phyloP scores from a whole-genome alignment of 2,888 invertebrate genomes.

The Tenthredo amoena region DNA sequence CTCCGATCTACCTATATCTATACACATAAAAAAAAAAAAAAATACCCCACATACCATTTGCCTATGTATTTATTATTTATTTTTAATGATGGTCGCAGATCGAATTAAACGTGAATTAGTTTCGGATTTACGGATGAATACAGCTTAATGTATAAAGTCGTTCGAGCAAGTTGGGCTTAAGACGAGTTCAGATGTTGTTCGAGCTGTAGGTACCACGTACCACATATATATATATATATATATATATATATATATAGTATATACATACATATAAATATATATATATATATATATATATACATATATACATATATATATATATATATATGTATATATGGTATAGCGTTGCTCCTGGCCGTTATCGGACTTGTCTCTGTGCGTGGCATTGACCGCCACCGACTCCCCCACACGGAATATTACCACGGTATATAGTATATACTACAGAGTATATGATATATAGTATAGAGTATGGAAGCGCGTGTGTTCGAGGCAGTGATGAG shows the following conservation, averaged over 20 bases:
- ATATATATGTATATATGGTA: background rate
- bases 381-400: constrained; percentile 78
- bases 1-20: background rate
- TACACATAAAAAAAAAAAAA: background rate
- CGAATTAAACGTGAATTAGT: constrained; percentile 9
- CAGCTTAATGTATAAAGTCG: constrained; percentile 36
- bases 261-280: background rate
- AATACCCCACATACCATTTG: too few relatives aligned
- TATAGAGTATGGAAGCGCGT: background rate
- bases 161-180: constrained; percentile 19
- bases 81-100: background rate
- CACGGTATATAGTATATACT: constrained; percentile 56
- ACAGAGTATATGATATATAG: background rate
- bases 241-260: too few relatives aligned
- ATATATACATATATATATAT: background rate
- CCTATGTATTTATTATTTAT: background rate
- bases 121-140: background rate
- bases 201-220: constrained; percentile 10
- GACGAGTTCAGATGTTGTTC: constrained; percentile 47
- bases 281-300: background rate
- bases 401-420: constrained; percentile 72
- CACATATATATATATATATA: background rate
- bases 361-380: constrained; percentile 59
- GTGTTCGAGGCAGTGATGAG: constrained; percentile 20
- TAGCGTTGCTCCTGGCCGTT: constrained; percentile 47